Evolutionary conservation across 2,888 invertebrate species (phyloP), one percentile per base, ranked within the genome.

Genomic region (Aleiodes leptofemur): DNA sequence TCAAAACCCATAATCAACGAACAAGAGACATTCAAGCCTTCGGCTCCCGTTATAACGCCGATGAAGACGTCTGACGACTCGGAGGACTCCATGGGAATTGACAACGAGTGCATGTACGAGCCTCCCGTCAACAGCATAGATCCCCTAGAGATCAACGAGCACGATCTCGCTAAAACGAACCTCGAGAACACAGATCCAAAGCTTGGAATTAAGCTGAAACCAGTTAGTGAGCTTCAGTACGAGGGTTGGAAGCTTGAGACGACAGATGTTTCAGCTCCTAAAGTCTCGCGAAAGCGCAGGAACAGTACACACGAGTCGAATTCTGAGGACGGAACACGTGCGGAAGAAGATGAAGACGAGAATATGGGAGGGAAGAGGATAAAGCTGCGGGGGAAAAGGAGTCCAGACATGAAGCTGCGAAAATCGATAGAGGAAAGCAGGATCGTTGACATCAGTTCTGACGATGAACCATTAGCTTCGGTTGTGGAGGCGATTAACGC

Each of bases 301-400:
- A 87, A 83, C 66, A 87, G 86, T 66, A 76, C 80, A 1, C 83
- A 86, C n/a, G 87, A 88, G 23, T 84, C 85, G 4, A 86, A 87
- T 75, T 84, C 86, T 0, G 91, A 85, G 90, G 92, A 83, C 82
- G 85, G 77, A 91, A 90, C 85, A 90, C 91, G 77, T 74, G 84
- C 83, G 51, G 87, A 86, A 53, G 86, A 90, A 1, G 84, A 68
- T 34, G 82, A 85, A 14, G 85, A 82, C 16, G 86, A 86, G 66
- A 84, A 81, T 64, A 82, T 81, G 13, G 86, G 84, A 11, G 86
- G 88, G 5, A 90, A 89, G 76, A 82, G 88, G 57, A 87, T 88
- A 81, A 88, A 81, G 72, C 76, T 88, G 3, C 78, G 86, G 0
- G 87, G 84, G 0, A 87, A 85, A 72, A 80, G 86, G 13, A 69